Percentiles rank a stretch among this genome's conserved stretches.
phyloP scores from a whole-genome alignment of 2,113 vertebrate species.

The Pangasianodon hypophthalmus region DNA sequence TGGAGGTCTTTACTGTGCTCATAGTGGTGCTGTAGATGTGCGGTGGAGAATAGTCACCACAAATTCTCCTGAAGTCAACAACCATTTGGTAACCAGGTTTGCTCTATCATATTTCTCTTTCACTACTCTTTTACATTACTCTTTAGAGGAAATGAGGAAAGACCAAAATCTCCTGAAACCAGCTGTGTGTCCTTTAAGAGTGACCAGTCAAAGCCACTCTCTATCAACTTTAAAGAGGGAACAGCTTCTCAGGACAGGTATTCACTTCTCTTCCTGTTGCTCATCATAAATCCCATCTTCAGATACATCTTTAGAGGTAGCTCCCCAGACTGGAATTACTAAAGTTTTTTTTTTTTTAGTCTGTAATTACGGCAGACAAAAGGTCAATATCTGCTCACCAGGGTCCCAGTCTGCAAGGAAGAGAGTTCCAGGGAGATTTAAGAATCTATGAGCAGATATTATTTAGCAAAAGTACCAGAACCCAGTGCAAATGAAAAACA shows the following conservation, averaged over 20 bases:
- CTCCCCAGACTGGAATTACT: too few species aligned
- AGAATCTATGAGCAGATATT: too few species aligned
- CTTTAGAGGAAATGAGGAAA: not conserved
- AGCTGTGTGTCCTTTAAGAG: not conserved
- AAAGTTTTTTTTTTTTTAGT: too few species aligned
- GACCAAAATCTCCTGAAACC: not conserved
- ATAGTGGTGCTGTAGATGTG: not conserved
- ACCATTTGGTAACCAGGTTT: not conserved
- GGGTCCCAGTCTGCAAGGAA: too few species aligned
- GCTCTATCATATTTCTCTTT: not conserved
- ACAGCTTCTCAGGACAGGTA: not conserved
- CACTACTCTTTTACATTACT: not conserved
- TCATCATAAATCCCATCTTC: not conserved
- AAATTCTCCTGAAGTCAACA: not conserved
- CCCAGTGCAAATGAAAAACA: too few species aligned
- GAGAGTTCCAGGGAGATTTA: too few species aligned
- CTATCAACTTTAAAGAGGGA: not conserved
- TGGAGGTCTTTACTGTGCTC: not conserved
- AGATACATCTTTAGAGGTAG: not conserved
- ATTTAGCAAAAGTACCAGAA: too few species aligned
- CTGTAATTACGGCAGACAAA: too few species aligned
- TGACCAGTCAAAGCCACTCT: not conserved
- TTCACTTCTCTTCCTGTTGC: not conserved
- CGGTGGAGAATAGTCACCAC: not conserved
- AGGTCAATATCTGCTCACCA: too few species aligned